These are phyloP conservation scores for Danionella dracula DNA, from an alignment of 2,797 vertebrate species.

Conservation along the genomic window DNA sequence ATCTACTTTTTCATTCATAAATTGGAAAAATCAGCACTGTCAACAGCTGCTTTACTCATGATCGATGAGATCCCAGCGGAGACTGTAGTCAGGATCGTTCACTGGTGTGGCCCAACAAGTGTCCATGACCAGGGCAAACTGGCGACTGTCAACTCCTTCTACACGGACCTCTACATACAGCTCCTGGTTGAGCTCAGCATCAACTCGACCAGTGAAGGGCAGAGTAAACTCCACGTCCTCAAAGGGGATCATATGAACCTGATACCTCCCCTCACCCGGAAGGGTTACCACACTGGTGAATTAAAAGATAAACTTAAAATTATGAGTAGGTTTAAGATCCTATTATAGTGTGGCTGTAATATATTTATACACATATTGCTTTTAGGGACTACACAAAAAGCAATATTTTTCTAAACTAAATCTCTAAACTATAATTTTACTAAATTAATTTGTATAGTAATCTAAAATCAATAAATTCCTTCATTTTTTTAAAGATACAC, in stretches of 20 bases:
- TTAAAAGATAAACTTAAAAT: too few species aligned
- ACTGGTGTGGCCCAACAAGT: slow-evolving; percentile 66
- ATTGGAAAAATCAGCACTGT: not conserved
- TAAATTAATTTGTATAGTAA: too few species aligned
- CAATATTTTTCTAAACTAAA: too few species aligned
- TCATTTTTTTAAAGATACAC: too few species aligned
- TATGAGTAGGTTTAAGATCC: too few species aligned
- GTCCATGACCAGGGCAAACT: slow-evolving; percentile 54
- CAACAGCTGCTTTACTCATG: slow-evolving; percentile 51
- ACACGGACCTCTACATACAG: slow-evolving; percentile 54
- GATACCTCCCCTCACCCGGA: slow-evolving; percentile 49
- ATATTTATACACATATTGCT: too few species aligned
- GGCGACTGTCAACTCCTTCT: slow-evolving; percentile 45
- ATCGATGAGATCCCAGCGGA: slow-evolving; percentile 61
- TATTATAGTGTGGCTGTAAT: too few species aligned
- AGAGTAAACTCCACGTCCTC: slow-evolving; percentile 45
- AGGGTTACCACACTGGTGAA: slow-evolving; percentile 49
- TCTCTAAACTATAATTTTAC: too few species aligned
- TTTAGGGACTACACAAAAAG: too few species aligned
- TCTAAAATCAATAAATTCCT: too few species aligned
- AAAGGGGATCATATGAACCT: slow-evolving; percentile 54
- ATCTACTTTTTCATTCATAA: too few species aligned
- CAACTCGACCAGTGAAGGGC: slow-evolving; percentile 26
- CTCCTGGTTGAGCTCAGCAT: slow-evolving; percentile 49
- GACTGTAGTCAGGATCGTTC: slow-evolving; percentile 15